phyloP scores from a whole-genome alignment of 1,140 invertebrate genomes.

The Samia ricini region DNA sequence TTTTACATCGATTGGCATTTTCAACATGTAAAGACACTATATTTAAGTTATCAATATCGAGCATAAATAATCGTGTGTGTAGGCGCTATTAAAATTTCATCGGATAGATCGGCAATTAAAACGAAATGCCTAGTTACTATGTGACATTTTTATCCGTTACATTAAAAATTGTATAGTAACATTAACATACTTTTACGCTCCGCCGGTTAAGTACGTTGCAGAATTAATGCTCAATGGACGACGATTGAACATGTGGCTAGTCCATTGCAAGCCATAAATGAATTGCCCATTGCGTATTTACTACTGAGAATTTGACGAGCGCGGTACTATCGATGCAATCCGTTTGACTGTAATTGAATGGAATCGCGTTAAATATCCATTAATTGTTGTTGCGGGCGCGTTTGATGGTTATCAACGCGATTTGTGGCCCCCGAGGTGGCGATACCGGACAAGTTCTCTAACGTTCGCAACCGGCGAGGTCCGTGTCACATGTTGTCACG shows the following conservation, averaged over 20 bases:
- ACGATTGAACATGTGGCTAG: conserved; percentile 34
- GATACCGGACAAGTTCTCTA: conserved; percentile 19
- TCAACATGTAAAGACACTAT: not conserved
- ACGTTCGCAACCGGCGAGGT: conserved; percentile 10
- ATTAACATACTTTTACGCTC: conserved; percentile 54
- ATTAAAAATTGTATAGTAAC: conserved; percentile 36
- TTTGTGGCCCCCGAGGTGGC: conserved; percentile 15
- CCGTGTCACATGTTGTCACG: conserved; percentile 13
- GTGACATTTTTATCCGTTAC: conserved; percentile 45
- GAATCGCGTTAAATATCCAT: conserved; percentile 67
- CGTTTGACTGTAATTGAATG: conserved; percentile 63
- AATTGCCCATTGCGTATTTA: conserved; percentile 46
- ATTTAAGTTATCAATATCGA: not conserved
- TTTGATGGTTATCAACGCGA: conserved; percentile 55
- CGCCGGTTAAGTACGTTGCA: conserved; percentile 41
- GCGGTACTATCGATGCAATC: conserved; percentile 58
- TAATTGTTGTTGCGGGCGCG: conserved; percentile 55
- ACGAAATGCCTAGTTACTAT: conserved; percentile 25
- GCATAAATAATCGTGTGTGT: not conserved
- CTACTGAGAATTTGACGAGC: conserved; percentile 58
- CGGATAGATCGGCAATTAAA: conserved; percentile 31
- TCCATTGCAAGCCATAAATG: conserved; percentile 44
- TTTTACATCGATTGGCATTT: not conserved
- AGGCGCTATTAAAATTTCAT: conserved; percentile 23
- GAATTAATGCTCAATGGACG: conserved; percentile 44